Conservation (phyloP, 2,888 invertebrate species). For the Leptinotarsa haldemani region DNA sequence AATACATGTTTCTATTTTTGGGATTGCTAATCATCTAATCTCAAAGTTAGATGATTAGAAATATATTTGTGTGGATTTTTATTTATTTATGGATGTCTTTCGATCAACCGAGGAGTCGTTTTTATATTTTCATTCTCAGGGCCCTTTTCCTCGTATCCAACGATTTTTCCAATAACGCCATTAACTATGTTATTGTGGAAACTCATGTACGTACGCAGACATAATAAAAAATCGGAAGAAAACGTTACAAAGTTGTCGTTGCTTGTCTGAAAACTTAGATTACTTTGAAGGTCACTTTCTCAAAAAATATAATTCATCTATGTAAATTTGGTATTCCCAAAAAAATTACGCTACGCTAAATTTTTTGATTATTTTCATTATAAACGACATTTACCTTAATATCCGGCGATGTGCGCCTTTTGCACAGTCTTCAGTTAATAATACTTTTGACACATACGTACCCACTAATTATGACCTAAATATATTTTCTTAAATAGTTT, state of each 20-base stretch:
- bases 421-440: constrained; percentile 66
- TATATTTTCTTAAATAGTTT: constrained; percentile 11
- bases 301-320: constrained; percentile 61
- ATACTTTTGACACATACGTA: constrained; percentile 59
- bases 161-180: constrained; percentile 40
- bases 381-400: constrained; percentile 60
- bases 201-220: constrained; percentile 14
- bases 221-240: constrained; percentile 21
- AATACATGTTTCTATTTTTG: too few relatives aligned
- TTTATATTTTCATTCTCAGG: too few relatives aligned
- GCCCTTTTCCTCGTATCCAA: not conserved
- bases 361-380: constrained; percentile 53
- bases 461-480: constrained; percentile 7
- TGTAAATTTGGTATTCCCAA: constrained; percentile 32
- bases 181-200: not conserved
- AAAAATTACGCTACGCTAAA: constrained; percentile 23
- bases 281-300: constrained; percentile 66
- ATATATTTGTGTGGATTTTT: too few relatives aligned
- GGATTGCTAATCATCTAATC: too few relatives aligned
- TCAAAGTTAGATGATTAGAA: too few relatives aligned
- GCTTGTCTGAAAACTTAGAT: constrained; percentile 27
- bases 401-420: constrained; percentile 62
- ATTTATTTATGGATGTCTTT: too few relatives aligned
- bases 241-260: constrained; percentile 21
- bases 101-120: too few relatives aligned